Evolutionary conservation across 2,797 vertebrate genomes (phyloP), one percentile per base, ranked within the genome.

Genomic region (Chelmon rostratus): DNA sequence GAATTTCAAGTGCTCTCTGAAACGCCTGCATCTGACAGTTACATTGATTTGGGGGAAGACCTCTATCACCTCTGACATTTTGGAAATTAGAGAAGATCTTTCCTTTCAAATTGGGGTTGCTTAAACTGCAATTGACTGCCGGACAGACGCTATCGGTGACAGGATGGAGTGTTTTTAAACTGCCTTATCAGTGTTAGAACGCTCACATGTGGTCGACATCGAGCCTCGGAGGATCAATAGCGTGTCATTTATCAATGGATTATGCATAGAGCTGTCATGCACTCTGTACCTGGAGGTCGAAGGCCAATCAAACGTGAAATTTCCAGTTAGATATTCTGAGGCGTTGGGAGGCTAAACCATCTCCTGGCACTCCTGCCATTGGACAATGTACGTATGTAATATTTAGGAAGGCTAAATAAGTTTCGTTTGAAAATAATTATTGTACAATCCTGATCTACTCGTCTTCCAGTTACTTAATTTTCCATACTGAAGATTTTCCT

Each of bases 61-160:
- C 72, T 92, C 87, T 84, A 91, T 94, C 88, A 88, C 83, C 66
- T 71, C 75, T 81, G 91, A 89, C 82, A 70, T 89, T 85, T 86
- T 85, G 74, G 81, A 91, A 92, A 89, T 92, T 74, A 88, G 74
- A 54, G 63, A 83, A 86, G 72, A 84, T 65, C 76, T 83, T 78
- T 76, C 73, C 75, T 68, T 87, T 85, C 72, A 84, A 83, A 93
- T 68, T 13, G 66, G 68, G 68, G 68, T 88, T 84, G 68, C 73
- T 88, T 89, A 82, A 89, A 91, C 56, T 72, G 82, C 83, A 78
- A 86, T 87, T 89, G 89, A 92, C 69, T 71, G 61, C 70, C 19
- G 58, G 61, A 83, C 68, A 61, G 57, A 54, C 66, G 72, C 61
- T 66, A 81, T 88, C 53, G 47, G 81, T 83, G 84, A 72, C 79